Conservation (phyloP, 2,888 invertebrate species). For the Philopedon plagiatum region DNA sequence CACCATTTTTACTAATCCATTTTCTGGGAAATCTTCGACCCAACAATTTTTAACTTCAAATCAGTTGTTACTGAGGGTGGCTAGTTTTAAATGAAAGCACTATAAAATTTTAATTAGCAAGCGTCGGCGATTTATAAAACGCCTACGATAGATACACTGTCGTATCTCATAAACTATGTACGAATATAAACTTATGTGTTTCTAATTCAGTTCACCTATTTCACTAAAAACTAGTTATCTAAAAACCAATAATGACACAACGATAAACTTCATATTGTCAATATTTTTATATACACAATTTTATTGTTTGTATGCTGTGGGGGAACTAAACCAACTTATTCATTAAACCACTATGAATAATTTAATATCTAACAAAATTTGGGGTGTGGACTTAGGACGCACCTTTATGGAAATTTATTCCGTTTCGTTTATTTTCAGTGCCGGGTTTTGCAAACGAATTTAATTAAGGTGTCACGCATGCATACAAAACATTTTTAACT, state of each 20-base stretch:
- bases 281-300: not conserved
- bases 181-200: too few relatives aligned
- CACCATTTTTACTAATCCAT: too few relatives aligned
- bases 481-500: constrained; percentile 20
- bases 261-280: not conserved
- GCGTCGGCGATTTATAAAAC: too few relatives aligned
- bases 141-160: too few relatives aligned
- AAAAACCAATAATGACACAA: not conserved
- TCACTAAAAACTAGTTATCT: too few relatives aligned
- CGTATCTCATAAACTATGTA: too few relatives aligned
- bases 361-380: constrained; percentile 27
- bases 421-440: constrained; percentile 33
- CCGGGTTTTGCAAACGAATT: constrained; percentile 24
- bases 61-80: too few relatives aligned
- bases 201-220: too few relatives aligned
- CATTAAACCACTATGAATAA: constrained; percentile 32
- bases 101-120: too few relatives aligned
- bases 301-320: not conserved
- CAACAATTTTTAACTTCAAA: too few relatives aligned
- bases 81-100: too few relatives aligned
- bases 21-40: too few relatives aligned
- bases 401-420: constrained; percentile 43
- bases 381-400: constrained; percentile 39
- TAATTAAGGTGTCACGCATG: constrained; percentile 41
- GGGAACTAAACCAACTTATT: constrained; percentile 19